Conservation (phyloP, 2,888 invertebrate genomes). For the Pyralis farinalis region DNA sequence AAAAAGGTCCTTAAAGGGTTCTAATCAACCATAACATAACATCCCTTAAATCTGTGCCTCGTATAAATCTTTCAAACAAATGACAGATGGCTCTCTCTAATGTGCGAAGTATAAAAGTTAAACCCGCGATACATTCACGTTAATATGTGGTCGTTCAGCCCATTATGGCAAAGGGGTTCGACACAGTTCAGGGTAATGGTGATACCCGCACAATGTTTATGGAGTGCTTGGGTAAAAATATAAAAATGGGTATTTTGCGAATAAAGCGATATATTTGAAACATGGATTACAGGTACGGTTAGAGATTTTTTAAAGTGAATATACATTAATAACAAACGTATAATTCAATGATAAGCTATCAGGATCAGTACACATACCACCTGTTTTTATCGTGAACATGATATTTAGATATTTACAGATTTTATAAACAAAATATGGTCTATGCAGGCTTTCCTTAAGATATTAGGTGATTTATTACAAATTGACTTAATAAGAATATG, state of each 20-base stretch:
- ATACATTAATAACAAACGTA: no score
- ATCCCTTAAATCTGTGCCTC: constrained; percentile 3
- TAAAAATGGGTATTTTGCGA: no score
- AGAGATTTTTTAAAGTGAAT: neutral
- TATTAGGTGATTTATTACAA: no score
- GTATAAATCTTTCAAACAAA: constrained; percentile 6
- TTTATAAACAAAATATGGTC: no score
- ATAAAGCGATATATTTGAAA: neutral
- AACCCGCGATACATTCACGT: constrained; percentile 61
- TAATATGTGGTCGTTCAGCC: constrained; percentile 53
- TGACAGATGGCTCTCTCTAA: constrained; percentile 40
- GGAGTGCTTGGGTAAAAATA: constrained; percentile 8
- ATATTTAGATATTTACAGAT: no score
- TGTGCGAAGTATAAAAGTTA: constrained; percentile 52
- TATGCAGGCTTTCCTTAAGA: no score
- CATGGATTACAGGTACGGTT: neutral
- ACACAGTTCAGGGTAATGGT: constrained; percentile 40
- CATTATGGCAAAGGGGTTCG: constrained; percentile 41
- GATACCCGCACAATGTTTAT: constrained; percentile 31
- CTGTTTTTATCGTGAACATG: no score
- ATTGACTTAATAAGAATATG: no score
- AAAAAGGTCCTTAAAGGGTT: no score
- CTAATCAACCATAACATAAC: neutral
- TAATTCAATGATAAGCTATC: no score
- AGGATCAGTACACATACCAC: no score